phyloP scores from a whole-genome alignment of 1,140 invertebrate genomes.

The Drosophila littoralis region DNA sequence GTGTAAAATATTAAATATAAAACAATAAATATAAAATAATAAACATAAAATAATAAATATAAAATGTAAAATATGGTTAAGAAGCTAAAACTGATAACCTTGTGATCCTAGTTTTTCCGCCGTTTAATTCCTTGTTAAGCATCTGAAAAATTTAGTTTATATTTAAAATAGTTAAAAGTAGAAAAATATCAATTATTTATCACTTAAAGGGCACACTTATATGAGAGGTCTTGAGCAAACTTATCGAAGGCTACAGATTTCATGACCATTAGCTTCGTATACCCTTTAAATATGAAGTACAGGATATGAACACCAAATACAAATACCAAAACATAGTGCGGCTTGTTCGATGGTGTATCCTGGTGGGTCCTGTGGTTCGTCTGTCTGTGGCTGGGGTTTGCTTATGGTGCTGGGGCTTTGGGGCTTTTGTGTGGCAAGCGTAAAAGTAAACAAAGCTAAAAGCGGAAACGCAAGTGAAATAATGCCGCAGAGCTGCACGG shows the following conservation, averaged over 20 bases:
- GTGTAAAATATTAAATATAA: too few species aligned
- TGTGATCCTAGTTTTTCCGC: too few species aligned
- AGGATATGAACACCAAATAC: constrained; percentile 58
- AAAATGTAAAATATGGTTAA: too few species aligned
- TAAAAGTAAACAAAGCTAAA: constrained; percentile 80
- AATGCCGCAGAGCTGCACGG: constrained; percentile 49
- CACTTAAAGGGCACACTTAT: too few species aligned
- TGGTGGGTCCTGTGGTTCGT: constrained; percentile 19
- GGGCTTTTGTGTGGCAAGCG: constrained; percentile 72
- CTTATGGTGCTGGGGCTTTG: constrained; percentile 64
- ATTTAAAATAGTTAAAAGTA: too few species aligned
- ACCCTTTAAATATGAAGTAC: not conserved
- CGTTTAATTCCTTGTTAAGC: too few species aligned
- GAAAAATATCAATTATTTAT: too few species aligned
- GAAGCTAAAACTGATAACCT: too few species aligned
- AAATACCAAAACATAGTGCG: constrained; percentile 74
- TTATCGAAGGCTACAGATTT: not conserved
- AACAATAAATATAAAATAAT: too few species aligned
- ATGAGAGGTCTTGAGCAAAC: not conserved
- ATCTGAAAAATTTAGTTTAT: too few species aligned
- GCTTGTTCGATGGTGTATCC: constrained; percentile 48
- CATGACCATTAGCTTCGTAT: not conserved
- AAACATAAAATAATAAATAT: too few species aligned
- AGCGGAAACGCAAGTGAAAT: constrained; percentile 77
- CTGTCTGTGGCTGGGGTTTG: constrained; percentile 32